These are phyloP conservation scores for Gnathonemus longibarbis DNA, from an alignment of 2,113 vertebrate species.

Conservation along the genomic window DNA sequence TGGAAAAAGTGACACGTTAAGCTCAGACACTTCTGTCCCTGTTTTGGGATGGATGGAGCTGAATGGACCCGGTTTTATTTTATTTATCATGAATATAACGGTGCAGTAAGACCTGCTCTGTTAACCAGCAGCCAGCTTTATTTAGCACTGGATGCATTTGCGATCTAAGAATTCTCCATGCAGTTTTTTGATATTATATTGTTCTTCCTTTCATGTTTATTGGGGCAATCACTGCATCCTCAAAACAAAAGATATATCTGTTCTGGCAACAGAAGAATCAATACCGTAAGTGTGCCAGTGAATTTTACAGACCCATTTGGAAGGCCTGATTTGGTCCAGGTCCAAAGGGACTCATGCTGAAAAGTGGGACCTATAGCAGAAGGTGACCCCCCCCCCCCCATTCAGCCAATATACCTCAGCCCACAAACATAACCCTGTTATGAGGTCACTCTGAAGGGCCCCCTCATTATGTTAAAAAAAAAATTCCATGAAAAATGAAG, in stretches of 20 bases:
- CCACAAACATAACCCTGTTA: conserved; percentile 37
- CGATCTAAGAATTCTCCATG: not conserved
- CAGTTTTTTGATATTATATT: not conserved
- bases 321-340: conserved; percentile 38
- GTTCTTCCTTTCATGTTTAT: not conserved
- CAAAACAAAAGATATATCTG: conserved; percentile 5
- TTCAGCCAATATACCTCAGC: conserved; percentile 34
- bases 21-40: not conserved
- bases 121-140: not conserved
- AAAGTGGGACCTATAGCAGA: conserved; percentile 36
- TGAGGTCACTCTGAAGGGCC: conserved; percentile 36
- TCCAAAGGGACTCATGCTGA: conserved; percentile 43
- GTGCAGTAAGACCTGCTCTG: not conserved
- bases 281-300: conserved; percentile 24
- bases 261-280: not conserved
- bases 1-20: not conserved
- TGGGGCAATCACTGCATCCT: not conserved
- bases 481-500: conserved; percentile 58
- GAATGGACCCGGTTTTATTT: not conserved
- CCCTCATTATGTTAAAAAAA: conserved; percentile 48
- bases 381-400: conserved; percentile 23
- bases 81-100: not conserved
- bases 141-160: not conserved
- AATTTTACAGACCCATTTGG: conserved; percentile 30
- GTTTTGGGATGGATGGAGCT: not conserved